Percentiles rank a stretch among this genome's conserved stretches.
These are phyloP conservation scores for Perognathus longimembris DNA, from an alignment of 2,113 vertebrate species.

Conservation along the genomic window DNA sequence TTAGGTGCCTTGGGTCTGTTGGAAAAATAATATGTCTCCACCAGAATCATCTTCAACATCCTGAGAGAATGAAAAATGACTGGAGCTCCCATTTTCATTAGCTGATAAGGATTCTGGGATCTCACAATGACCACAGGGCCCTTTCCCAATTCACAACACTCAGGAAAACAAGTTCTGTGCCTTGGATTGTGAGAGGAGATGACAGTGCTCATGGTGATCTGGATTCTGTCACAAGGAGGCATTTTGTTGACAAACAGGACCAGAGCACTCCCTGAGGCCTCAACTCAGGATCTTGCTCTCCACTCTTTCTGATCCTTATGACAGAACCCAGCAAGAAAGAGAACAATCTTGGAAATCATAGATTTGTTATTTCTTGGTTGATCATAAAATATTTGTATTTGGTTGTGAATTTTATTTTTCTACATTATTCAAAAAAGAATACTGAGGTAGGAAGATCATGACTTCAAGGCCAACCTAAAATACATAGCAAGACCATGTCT, in stretches of 20 bases:
- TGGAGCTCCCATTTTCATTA: not conserved
- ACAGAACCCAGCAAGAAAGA: not conserved
- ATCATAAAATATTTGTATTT: constrained; percentile 1
- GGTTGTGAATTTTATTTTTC: not conserved
- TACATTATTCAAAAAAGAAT: constrained; percentile 8
- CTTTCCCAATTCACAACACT: not conserved
- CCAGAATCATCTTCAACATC: not conserved
- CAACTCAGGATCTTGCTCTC: not conserved
- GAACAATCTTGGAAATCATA: not conserved
- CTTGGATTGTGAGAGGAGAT: not conserved
- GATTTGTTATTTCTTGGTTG: not conserved
- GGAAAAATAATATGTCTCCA: not conserved
- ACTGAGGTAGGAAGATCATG: too few species aligned
- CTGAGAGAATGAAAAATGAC: not conserved
- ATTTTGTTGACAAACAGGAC: not conserved
- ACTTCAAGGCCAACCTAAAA: too few species aligned
- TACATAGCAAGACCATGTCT: too few species aligned
- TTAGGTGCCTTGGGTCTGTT: not conserved
- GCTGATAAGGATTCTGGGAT: not conserved
- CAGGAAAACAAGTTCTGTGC: not conserved
- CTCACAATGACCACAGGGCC: rapidly evolving
- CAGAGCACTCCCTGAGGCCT: not conserved
- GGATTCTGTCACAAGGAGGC: not conserved
- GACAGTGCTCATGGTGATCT: not conserved
- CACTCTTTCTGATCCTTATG: not conserved